Conservation (phyloP, 2,113 vertebrate species). For the Rafetus swinhoei region DNA sequence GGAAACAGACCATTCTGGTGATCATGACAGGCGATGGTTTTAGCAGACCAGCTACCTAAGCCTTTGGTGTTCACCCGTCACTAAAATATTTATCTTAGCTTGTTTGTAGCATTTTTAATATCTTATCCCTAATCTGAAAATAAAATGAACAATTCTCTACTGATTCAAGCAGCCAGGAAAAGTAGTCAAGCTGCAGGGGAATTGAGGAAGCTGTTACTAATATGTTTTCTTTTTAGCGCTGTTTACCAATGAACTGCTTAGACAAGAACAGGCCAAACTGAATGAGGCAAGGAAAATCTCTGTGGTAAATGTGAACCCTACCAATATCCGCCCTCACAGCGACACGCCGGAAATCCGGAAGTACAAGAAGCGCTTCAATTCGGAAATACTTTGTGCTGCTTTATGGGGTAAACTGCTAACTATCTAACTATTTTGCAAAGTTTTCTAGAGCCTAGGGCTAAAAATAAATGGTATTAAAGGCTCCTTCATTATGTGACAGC, state of each 20-base stretch:
- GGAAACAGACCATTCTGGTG: rapidly evolving
- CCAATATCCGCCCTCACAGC: conserved; percentile 97
- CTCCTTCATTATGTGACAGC: rapidly evolving
- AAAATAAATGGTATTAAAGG: not conserved
- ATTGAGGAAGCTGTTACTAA: not conserved
- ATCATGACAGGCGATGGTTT: rapidly evolving
- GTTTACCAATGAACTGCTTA: conserved; percentile 93
- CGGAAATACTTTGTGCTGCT: conserved; percentile 97
- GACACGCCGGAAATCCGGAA: conserved; percentile 99
- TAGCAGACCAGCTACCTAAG: not conserved
- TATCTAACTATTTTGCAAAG: rapidly evolving
- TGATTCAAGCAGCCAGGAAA: not conserved
- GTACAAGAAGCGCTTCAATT: conserved; percentile 99
- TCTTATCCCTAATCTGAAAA: not conserved
- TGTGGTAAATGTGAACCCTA: conserved; percentile 98
- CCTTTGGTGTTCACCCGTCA: not conserved
- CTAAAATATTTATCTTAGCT: not conserved
- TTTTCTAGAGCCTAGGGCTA: rapidly evolving
- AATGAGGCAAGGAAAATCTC: conserved; percentile 99
- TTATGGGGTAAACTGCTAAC: conserved; percentile 89
- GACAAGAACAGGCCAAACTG: conserved; percentile 96
- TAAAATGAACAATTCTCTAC: not conserved
- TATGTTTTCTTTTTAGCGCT: conserved; percentile 79
- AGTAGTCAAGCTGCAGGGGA: not conserved
- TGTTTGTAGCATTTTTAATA: not conserved